These are phyloP conservation scores for Rostratula benghalensis DNA, from an alignment of 2,113 vertebrate species.

Conservation along the genomic window DNA sequence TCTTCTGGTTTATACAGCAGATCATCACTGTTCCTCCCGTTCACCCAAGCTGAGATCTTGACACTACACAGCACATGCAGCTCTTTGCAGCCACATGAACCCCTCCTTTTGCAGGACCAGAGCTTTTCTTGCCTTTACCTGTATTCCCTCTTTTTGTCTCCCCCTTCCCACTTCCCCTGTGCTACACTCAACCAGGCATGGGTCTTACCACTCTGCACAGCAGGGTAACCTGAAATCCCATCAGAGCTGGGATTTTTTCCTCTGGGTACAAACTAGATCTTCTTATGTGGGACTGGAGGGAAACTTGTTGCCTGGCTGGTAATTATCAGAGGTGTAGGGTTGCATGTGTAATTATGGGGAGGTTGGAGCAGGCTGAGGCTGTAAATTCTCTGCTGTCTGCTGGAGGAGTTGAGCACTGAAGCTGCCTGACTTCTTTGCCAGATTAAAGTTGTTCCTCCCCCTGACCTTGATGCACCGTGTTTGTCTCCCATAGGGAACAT, in stretches of 20 bases:
- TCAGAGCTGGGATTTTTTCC: neutral
- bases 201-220: neutral
- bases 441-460: neutral
- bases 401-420: neutral
- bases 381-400: conserved; percentile 51
- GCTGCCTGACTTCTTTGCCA: neutral
- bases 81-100: neutral
- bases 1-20: neutral
- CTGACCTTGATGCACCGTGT: neutral
- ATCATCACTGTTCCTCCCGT: neutral
- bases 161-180: neutral
- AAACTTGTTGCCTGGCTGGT: neutral
- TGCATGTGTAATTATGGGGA: neutral
- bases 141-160: neutral
- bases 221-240: neutral
- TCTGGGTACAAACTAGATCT: neutral
- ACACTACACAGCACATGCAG: neutral
- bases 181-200: neutral
- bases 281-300: neutral
- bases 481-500: neutral
- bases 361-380: neutral
- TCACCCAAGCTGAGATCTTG: neutral
- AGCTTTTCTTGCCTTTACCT: neutral
- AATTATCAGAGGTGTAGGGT: conserved; percentile 31
- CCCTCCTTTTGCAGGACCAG: neutral